phyloP scores from a whole-genome alignment of 2,888 invertebrate genomes.

The Tetropium fuscum region DNA sequence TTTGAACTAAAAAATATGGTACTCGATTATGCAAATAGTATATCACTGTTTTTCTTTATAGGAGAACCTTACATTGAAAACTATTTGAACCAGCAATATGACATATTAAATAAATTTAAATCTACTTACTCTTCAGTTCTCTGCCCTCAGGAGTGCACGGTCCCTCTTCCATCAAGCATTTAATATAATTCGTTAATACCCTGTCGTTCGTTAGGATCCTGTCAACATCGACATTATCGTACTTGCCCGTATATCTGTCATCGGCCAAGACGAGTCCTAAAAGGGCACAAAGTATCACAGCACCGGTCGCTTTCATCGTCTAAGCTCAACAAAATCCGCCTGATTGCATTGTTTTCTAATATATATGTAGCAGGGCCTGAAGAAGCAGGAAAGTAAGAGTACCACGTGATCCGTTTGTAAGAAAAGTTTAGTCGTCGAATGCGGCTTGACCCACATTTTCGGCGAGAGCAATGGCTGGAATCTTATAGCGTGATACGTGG shows the following conservation, averaged over 20 bases:
- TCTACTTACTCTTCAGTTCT: constrained; percentile 72
- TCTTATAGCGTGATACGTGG: too few relatives aligned
- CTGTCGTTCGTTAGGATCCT: constrained; percentile 70
- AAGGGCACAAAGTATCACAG: constrained; percentile 57
- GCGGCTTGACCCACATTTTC: constrained; percentile 39
- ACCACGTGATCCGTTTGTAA: constrained; percentile 42
- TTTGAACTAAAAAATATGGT: too few relatives aligned
- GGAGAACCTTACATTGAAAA: too few relatives aligned
- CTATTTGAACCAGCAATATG: neutral
- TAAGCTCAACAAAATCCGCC: constrained; percentile 21
- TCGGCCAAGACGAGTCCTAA: constrained; percentile 15
- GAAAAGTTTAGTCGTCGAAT: constrained; percentile 29
- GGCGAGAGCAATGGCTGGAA: constrained; percentile 14
- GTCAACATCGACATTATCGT: constrained; percentile 71
- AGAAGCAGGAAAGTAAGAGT: constrained; percentile 57
- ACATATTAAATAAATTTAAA: neutral
- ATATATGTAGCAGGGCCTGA: constrained; percentile 46
- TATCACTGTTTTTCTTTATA: too few relatives aligned
- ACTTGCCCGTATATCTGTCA: constrained; percentile 66
- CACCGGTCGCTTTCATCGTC: constrained; percentile 48
- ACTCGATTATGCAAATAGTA: too few relatives aligned
- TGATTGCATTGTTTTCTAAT: constrained; percentile 32
- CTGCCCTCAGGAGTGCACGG: constrained; percentile 72
- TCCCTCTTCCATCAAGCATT: constrained; percentile 72
- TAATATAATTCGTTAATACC: constrained; percentile 72